Percentiles rank a stretch among this genome's conserved stretches.
These are phyloP conservation scores for Heteropelma amictum DNA, from an alignment of 2,888 invertebrate genomes.

Conservation along the genomic window DNA sequence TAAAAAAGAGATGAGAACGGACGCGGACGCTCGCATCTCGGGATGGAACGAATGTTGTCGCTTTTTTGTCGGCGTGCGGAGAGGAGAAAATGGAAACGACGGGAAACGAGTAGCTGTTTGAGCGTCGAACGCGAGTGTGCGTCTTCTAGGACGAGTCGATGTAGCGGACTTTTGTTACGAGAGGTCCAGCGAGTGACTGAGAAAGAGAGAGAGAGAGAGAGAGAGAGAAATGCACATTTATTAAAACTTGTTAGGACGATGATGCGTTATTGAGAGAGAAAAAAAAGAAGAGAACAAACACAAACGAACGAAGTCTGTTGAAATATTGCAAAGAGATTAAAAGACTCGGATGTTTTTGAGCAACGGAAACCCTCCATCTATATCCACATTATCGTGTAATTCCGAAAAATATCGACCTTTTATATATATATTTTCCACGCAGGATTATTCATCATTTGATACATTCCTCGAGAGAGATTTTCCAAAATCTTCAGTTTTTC, in stretches of 20 bases:
- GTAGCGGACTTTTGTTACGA: no score
- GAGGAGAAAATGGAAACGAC: no score
- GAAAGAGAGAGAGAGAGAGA: slow-evolving; percentile 32
- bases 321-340: slow-evolving; percentile 32
- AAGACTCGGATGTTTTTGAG: slow-evolving; percentile 30
- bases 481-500: no score
- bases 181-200: slow-evolving; percentile 16
- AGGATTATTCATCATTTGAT: no score
- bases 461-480: no score
- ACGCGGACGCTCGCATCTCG: slow-evolving; percentile 26
- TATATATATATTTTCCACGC: no score
- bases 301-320: slow-evolving; percentile 20
- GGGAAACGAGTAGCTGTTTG: slow-evolving; percentile 38
- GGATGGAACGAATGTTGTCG: no score
- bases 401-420: slow-evolving; percentile 30
- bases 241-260: slow-evolving; percentile 34
- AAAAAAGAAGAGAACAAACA: no score
- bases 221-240: slow-evolving; percentile 45
- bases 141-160: no score
- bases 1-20: slow-evolving; percentile 6
- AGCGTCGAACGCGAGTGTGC: slow-evolving; percentile 45
- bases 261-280: slow-evolving; percentile 17
- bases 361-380: slow-evolving; percentile 42
- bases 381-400: slow-evolving; percentile 38
- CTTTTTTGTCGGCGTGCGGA: no score